A percentile compares a stretch with the other conserved stretches of the same genome.
These are phyloP conservation scores for Lacanobia wlatinum DNA, from an alignment of 2,888 invertebrate species.

Conservation along the genomic window DNA sequence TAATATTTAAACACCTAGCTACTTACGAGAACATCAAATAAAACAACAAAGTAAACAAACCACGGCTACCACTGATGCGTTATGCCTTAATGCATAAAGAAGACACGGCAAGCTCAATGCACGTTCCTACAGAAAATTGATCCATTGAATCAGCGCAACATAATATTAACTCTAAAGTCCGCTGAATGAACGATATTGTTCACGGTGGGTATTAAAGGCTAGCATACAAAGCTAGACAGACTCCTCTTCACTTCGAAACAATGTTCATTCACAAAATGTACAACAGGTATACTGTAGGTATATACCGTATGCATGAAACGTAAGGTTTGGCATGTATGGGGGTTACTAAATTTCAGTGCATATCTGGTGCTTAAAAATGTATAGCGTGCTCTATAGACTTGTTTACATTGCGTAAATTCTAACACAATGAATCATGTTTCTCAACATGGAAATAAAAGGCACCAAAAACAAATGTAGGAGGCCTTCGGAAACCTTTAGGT, in stretches of 20 bases:
- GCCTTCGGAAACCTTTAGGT: neutral
- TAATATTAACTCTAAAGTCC: constrained; percentile 42
- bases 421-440: too few relatives aligned
- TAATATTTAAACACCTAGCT: neutral
- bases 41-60: neutral
- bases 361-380: constrained; percentile 24
- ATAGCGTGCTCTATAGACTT: neutral
- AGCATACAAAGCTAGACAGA: constrained; percentile 37
- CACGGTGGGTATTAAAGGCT: constrained; percentile 18
- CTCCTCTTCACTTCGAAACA: constrained; percentile 57
- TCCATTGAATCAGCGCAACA: constrained; percentile 37
- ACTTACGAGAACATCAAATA: constrained; percentile 3
- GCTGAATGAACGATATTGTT: constrained; percentile 60
- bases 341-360: constrained; percentile 26
- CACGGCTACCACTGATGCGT: constrained; percentile 7
- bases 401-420: too few relatives aligned
- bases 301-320: constrained; percentile 3
- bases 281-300: too few relatives aligned
- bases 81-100: constrained; percentile 18
- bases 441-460: neutral
- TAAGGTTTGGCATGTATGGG: neutral
- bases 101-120: constrained; percentile 1
- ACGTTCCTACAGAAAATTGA: constrained; percentile 21
- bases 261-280: constrained; percentile 60
- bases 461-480: neutral